Conservation (phyloP, 2,797 vertebrate genomes). For the Spheniscus humboldti region DNA sequence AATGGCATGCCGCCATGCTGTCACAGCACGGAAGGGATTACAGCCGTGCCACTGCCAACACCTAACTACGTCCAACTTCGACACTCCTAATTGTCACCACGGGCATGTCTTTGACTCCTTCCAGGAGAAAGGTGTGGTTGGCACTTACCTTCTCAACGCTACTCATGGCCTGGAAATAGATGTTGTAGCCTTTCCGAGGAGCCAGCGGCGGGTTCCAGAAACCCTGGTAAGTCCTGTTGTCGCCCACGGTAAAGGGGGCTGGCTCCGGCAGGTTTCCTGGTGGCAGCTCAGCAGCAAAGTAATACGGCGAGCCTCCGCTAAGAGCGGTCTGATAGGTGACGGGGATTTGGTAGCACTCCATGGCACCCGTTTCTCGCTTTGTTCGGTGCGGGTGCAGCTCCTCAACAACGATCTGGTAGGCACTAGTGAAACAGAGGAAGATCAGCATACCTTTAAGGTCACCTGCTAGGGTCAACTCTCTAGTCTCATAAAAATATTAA, state of each 20-base stretch:
- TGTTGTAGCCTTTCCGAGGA: constrained; percentile 97
- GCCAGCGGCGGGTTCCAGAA: constrained; percentile 97
- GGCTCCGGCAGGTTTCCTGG: constrained; percentile 91
- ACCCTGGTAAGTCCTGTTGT: constrained; percentile 96
- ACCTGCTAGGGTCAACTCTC: neutral
- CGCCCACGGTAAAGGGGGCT: constrained; percentile 93
- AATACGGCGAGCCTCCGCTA: constrained; percentile 86
- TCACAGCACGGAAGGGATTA: neutral
- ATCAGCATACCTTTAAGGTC: neutral
- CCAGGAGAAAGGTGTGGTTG: neutral
- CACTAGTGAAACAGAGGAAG: constrained; percentile 71
- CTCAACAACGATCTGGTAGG: constrained; percentile 96
- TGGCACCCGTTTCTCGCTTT: constrained; percentile 84
- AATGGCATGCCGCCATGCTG: neutral
- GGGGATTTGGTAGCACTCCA: constrained; percentile 91
- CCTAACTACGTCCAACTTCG: neutral
- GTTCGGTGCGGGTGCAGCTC: constrained; percentile 88
- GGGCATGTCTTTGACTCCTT: neutral
- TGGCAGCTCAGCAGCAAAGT: constrained; percentile 93
- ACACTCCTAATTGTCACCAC: neutral
- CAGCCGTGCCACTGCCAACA: neutral
- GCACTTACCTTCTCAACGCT: constrained; percentile 92
- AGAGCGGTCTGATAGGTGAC: constrained; percentile 88
- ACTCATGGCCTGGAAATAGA: constrained; percentile 98
- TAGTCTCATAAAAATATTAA: neutral